Evolutionary conservation across 2,797 vertebrate species (phyloP).

Genomic region (Sebastes taczanowskii): DNA sequence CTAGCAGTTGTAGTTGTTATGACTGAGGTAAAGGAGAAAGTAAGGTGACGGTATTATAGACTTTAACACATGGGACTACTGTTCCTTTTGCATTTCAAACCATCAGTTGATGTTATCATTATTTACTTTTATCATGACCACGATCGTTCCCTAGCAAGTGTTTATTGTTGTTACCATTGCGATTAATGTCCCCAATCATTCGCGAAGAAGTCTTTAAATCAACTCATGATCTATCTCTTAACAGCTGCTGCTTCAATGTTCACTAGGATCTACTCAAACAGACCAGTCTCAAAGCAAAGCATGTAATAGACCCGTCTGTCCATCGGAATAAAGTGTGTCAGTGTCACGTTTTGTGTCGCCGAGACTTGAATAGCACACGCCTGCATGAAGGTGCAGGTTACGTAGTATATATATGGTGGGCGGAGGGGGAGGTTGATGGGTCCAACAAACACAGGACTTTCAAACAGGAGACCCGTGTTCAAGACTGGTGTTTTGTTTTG

Average conservation of each 20-base stretch:
- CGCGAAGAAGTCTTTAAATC: background rate
- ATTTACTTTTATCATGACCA: background rate
- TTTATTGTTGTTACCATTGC: background rate
- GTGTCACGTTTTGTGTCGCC: too few relatives aligned
- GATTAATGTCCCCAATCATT: background rate
- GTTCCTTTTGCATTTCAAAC: background rate
- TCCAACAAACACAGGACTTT: too few relatives aligned
- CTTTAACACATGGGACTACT: background rate
- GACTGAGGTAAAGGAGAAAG: background rate
- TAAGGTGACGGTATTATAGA: background rate
- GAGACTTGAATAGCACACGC: too few relatives aligned
- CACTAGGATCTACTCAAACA: background rate
- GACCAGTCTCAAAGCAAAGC: too few relatives aligned
- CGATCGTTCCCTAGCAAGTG: background rate
- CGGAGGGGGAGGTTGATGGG: too few relatives aligned
- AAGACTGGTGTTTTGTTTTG: too few relatives aligned
- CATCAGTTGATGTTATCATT: background rate
- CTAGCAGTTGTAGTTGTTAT: background rate
- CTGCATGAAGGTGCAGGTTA: too few relatives aligned
- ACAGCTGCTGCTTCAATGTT: background rate
- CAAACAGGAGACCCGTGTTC: too few relatives aligned
- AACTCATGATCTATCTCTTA: background rate
- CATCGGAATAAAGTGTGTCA: too few relatives aligned
- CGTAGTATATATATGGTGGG: too few relatives aligned
- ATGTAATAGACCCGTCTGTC: too few relatives aligned